Base-by-base conservation (phyloP, 2,113 vertebrate genomes). In the Ranitomeya imitator region DNA sequence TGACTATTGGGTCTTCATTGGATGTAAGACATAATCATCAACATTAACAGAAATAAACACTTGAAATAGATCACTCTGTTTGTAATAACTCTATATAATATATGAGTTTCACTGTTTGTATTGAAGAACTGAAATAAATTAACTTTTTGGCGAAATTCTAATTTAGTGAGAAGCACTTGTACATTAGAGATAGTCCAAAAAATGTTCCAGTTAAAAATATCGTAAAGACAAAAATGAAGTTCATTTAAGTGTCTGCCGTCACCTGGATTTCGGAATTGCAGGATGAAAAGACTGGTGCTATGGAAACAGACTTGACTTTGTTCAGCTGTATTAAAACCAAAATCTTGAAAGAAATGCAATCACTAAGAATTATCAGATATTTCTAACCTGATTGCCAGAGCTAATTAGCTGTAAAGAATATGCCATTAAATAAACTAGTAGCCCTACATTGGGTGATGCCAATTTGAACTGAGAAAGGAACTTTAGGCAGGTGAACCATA, bases 261-360 rank as follows among this genome's bases (percentile, higher is more conserved):
- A 14, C 10, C 19, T 8, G 3, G 60, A 65, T 26, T 11, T 4
- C 16, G 19, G 31, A 4, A 19, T 13, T 60, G 23, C 21, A 21
- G 7, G 10, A 65, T 63, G 18, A 83, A 82, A 82, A 52, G 26
- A 51, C 60, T n/a, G 60, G 60, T 63, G 59, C 60, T 82, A 63
- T 63, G 60, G 80, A 13, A 82, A 83, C 59, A 83, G 31, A 78
- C 77, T 18, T 16, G 73, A 78, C 19, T 12, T 61, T 60, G 19
- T 37, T 79, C 19, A 55, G 63, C 51, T 63, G 55, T 45, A 78
- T 67, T 79, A 45, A 45, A 86, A 55, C 59, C 15, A 15, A 79
- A 79, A 67, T 51, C 59, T 31, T 79, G 45, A 79, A 86, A 86
- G 73, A 78, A 18, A 37, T 16, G 0, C 12, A 76, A 63, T 51